Evolutionary conservation across 1,140 invertebrate genomes (phyloP).

Genomic region (Pseudomyrmex flavicornis): DNA sequence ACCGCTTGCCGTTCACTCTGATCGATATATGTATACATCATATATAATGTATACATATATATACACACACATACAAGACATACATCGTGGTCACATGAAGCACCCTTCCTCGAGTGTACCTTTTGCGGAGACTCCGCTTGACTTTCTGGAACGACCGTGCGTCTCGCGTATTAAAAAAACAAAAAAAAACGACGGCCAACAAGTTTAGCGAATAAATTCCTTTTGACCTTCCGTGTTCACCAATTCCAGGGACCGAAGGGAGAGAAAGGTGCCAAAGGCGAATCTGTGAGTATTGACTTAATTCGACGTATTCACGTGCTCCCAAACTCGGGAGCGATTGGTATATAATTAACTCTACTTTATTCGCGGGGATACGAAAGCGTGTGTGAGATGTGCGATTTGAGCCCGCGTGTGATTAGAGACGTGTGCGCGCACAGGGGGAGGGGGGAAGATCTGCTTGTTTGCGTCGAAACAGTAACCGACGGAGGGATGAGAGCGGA

Average conservation of each 20-base stretch:
- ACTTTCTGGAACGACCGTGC: constrained; percentile 57
- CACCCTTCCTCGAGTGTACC: constrained; percentile 33
- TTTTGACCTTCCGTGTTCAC: constrained; percentile 68
- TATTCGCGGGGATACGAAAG: constrained; percentile 38
- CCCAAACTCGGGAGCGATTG: constrained; percentile 8
- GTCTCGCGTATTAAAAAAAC: constrained; percentile 57
- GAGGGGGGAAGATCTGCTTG: background rate
- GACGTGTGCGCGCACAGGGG: background rate
- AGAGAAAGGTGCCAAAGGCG: constrained; percentile 94
- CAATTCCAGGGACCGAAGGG: constrained; percentile 92
- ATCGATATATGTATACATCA: constrained; percentile 13
- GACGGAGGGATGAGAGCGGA: background rate
- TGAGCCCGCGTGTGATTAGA: constrained; percentile 2
- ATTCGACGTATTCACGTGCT: constrained; percentile 71
- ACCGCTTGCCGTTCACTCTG: background rate
- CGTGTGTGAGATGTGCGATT: background rate
- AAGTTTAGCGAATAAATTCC: constrained; percentile 69
- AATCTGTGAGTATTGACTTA: constrained; percentile 90
- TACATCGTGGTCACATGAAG: constrained; percentile 42
- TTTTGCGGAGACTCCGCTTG: constrained; percentile 17
- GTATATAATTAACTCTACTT: background rate
- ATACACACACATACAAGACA: background rate
- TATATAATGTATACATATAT: no score
- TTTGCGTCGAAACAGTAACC: constrained; percentile 13
- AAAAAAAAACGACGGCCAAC: constrained; percentile 53